These are phyloP conservation scores for Peribatodes rhomboidaria DNA, from an alignment of 2,888 invertebrate genomes.

Conservation along the genomic window DNA sequence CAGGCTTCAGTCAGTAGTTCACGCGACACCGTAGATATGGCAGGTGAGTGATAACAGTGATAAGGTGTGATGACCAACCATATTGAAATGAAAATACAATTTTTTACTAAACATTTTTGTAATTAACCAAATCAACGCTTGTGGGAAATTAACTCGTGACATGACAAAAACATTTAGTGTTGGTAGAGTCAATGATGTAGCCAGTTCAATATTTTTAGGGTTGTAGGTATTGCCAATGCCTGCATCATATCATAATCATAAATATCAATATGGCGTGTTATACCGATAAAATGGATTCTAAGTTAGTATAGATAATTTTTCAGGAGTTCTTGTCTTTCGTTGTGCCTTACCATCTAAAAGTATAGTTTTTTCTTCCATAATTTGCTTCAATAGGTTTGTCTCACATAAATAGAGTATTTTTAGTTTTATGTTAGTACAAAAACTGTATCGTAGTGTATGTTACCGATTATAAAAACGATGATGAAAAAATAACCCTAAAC, in stretches of 20 bases:
- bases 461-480: too few relatives aligned
- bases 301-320: too few relatives aligned
- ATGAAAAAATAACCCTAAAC: too few relatives aligned
- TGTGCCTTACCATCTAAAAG: too few relatives aligned
- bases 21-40: slow-evolving; percentile 54
- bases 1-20: slow-evolving; percentile 48
- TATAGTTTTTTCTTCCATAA: too few relatives aligned
- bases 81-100: background rate
- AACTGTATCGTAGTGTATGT: too few relatives aligned
- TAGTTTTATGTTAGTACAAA: too few relatives aligned
- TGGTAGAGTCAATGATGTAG: background rate
- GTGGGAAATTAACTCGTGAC: background rate
- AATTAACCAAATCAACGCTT: background rate
- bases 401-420: too few relatives aligned
- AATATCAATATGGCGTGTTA: background rate
- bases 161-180: background rate
- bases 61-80: slow-evolving; percentile 8
- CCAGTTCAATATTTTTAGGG: background rate
- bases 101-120: background rate
- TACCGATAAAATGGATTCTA: background rate
- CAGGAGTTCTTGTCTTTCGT: too few relatives aligned
- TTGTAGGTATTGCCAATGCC: background rate
- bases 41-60: slow-evolving; percentile 57
- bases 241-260: background rate
- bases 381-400: too few relatives aligned